Conservation (phyloP, 2,113 vertebrate species). For the Tichodroma muraria region DNA sequence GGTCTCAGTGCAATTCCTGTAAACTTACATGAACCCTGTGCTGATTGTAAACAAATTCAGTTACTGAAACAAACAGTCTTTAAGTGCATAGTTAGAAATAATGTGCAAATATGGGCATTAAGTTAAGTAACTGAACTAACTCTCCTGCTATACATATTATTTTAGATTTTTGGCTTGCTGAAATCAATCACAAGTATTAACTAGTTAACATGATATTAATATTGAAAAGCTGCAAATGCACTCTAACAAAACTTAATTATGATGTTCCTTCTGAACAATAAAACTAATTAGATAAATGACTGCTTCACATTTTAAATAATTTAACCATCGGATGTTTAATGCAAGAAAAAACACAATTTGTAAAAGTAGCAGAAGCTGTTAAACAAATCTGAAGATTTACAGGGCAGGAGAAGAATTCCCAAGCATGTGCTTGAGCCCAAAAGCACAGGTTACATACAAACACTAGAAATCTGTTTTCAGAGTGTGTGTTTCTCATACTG, state of each 20-base stretch:
- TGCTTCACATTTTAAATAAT: constrained; percentile 24
- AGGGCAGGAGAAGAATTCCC: constrained; percentile 30
- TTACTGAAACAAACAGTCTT: constrained; percentile 41
- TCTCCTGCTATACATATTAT: background rate
- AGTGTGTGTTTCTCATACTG: constrained; percentile 33
- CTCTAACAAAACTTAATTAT: constrained; percentile 4
- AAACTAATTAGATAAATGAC: constrained; percentile 46
- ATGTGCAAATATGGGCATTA: constrained; percentile 65
- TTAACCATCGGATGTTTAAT: constrained; percentile 54
- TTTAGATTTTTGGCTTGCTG: constrained; percentile 48
- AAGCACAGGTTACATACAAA: constrained; percentile 30
- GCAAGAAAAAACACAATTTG: constrained; percentile 50
- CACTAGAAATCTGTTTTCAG: background rate
- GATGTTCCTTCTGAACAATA: constrained; percentile 29
- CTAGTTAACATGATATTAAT: background rate
- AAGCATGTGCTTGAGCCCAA: constrained; percentile 33
- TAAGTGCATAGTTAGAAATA: constrained; percentile 73
- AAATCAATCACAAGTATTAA: constrained; percentile 29
- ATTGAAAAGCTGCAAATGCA: constrained; percentile 26
- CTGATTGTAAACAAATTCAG: constrained; percentile 19
- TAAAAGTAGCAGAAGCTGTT: constrained; percentile 13
- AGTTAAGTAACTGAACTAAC: constrained; percentile 38
- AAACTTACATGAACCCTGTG: background rate
- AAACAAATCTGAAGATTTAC: background rate
- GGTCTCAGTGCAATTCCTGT: background rate